A percentile compares a stretch with the other conserved stretches of the same genome.
Evolutionary conservation across 2,797 vertebrate genomes (phyloP).

Genomic region (Neolamprologus multifasciatus): DNA sequence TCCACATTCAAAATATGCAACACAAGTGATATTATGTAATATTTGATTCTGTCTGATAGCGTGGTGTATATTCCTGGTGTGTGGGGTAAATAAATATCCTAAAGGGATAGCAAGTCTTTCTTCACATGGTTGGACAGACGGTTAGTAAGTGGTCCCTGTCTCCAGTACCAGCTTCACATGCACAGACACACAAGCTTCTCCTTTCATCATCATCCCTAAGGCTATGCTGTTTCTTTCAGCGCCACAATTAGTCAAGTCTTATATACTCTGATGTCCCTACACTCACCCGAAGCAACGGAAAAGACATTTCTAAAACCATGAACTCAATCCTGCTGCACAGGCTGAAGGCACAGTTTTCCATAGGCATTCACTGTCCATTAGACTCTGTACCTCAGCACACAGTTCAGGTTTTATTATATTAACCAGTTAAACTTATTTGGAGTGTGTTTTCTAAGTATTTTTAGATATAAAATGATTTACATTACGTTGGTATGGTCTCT

Average conservation of each 20-base stretch:
- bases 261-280: neutral
- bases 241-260: conserved; percentile 18
- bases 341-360: conserved; percentile 7
- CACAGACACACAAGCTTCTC: conserved; percentile 6
- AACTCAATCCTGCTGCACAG: conserved; percentile 3
- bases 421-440: neutral
- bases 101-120: conserved; percentile 38
- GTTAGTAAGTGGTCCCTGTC: conserved; percentile 27
- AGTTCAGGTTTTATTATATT: neutral
- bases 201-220: conserved; percentile 20
- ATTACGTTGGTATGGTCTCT: neutral
- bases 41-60: neutral
- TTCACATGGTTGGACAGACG: conserved; percentile 43
- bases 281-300: conserved; percentile 1
- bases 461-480: neutral
- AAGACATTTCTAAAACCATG: conserved; percentile 7
- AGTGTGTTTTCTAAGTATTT: neutral
- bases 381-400: neutral
- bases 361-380: neutral
- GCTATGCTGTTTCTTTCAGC: conserved; percentile 10
- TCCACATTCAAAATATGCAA: neutral
- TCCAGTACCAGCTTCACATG: conserved; percentile 11
- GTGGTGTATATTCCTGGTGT: neutral
- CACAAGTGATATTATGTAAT: neutral
- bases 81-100: neutral